These are phyloP conservation scores for Ciona savignyi DNA, from an alignment of 23 tunicate genomes.

Conservation along the genomic window DNA sequence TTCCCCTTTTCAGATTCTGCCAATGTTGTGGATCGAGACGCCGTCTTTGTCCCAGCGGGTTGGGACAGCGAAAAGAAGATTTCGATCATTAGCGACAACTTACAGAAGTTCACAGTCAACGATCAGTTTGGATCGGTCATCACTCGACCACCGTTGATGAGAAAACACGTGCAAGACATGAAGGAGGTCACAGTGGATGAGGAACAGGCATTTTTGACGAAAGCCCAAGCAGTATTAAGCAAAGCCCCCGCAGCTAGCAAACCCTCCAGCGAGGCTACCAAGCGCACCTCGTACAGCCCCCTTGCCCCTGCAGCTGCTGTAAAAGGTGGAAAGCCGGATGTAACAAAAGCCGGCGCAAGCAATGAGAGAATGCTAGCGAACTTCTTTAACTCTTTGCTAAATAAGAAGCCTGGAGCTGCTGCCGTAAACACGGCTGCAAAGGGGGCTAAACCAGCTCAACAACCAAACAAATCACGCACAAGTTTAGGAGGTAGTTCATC, in stretches of 20 bases:
- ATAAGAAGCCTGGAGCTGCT: conserved; percentile 57
- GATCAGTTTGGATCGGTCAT: conserved; percentile 71
- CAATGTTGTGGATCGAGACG: conserved; percentile 81
- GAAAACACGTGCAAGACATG: conserved; percentile 62
- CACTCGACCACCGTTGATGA: conserved; percentile 33
- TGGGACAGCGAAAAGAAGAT: conserved; percentile 97
- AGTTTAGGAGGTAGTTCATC: not conserved
- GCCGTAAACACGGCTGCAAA: not conserved
- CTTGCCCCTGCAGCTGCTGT: conserved; percentile 13
- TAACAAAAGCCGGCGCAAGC: conserved; percentile 42
- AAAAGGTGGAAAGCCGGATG: conserved; percentile 30
- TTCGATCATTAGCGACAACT: conserved; percentile 53
- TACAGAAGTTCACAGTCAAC: conserved; percentile 40
- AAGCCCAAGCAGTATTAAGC: conserved; percentile 40
- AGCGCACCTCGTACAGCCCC: conserved; percentile 18
- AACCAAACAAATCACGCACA: not conserved
- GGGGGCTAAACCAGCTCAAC: not conserved
- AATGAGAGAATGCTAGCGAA: conserved; percentile 97
- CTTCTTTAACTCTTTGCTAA: conserved; percentile 90
- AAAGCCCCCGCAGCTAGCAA: conserved; percentile 26
- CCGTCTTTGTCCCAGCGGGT: conserved; percentile 92
- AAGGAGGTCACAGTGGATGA: conserved; percentile 86
- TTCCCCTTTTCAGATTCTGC: conserved; percentile 53
- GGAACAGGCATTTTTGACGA: conserved; percentile 75
- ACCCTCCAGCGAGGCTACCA: conserved; percentile 13